Conservation (phyloP, 2,888 invertebrate genomes). For the Malthinus seriepunctatus region DNA sequence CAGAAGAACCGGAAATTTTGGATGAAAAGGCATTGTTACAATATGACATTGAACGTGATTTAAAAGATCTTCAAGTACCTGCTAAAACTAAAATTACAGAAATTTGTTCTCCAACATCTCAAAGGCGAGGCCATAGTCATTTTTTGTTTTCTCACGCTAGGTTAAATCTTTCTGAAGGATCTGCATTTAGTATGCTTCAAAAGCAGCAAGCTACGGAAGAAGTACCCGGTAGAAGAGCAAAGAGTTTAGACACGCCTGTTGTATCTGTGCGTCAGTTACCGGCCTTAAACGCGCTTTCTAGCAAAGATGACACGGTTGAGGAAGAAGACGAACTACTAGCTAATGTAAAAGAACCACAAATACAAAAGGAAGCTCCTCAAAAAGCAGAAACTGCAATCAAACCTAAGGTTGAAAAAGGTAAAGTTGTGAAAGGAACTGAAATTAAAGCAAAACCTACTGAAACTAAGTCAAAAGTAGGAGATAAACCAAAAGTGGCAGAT, state of each 20-base stretch:
- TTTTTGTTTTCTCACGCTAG: conserved; percentile 79
- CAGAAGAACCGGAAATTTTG: conserved; percentile 40
- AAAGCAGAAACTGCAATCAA: conserved; percentile 49
- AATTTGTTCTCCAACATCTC: conserved; percentile 67
- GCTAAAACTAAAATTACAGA: conserved; percentile 65
- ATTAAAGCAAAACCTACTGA: conserved; percentile 12
- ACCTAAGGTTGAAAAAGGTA: conserved; percentile 50
- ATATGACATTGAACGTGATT: conserved; percentile 52
- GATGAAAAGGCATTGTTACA: conserved; percentile 48
- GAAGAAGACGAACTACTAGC: conserved; percentile 60
- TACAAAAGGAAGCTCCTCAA: conserved; percentile 1
- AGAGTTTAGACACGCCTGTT: conserved; percentile 83
- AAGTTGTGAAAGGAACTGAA: conserved; percentile 24
- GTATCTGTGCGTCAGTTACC: conserved; percentile 79
- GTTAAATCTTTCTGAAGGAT: conserved; percentile 82
- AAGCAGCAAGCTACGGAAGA: conserved; percentile 78
- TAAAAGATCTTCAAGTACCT: conserved; percentile 51
- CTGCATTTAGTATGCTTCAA: conserved; percentile 73
- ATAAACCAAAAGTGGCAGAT: conserved; percentile 24
- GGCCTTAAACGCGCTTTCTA: conserved; percentile 83
- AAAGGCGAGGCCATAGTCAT: conserved; percentile 74
- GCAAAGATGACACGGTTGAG: conserved; percentile 86
- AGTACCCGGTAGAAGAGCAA: conserved; percentile 74
- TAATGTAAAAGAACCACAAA: conserved; percentile 25
- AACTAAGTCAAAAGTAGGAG: conserved; percentile 17